Base-by-base conservation (phyloP, 2,888 invertebrate species). In the Dasysyrphus tricinctus region DNA sequence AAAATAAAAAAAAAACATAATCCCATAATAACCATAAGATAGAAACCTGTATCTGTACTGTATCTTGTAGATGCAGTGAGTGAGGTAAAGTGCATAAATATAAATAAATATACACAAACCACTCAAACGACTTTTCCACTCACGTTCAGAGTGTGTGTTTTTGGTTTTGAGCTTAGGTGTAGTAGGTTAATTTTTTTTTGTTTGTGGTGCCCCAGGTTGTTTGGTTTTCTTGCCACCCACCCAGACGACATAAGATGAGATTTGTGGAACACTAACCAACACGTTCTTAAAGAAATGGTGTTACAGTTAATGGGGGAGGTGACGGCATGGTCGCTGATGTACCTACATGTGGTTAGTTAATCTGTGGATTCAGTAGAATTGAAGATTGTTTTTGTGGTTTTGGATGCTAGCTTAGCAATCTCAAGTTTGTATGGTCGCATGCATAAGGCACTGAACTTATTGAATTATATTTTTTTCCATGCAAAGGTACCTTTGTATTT, bases 81-180 rank as follows among this genome's bases (percentile, higher is more conserved):
- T 0, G 47, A 16, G 67, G 8, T 39, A 69, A 75, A 75, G 74
- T 81, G 54, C 76, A 76, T 70, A 69, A 49, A 69, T 51, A 37
- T 42, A 39, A 70, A 76, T 70, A 69, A 49, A 69, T 51, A 37
- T 42, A 39, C 11, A 39, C 19, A 69, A 56, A 80, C 42, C 72
- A 84, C 84, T 84, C 84, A 80, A 72, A 70, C 1, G 8, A 39
- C 14, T 7, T 12, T 65, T 81, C 16, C 65, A 82, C 81, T 82
- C 81, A 24, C 24, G 24, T 24, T 24, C 24, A 24, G 49, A n/a
- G 57, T 49, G 49, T 47, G 37, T 51, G 12, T 51, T 63, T 24
- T 51, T 32, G 14, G 37, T n/a, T 37, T 49, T 37, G 16, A 57
- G 16, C 16, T 57, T 57, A 6, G 34, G 32, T 56, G 7, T 34